Base-by-base conservation (phyloP, 2,888 invertebrate species). In the Drepana falcataria region DNA sequence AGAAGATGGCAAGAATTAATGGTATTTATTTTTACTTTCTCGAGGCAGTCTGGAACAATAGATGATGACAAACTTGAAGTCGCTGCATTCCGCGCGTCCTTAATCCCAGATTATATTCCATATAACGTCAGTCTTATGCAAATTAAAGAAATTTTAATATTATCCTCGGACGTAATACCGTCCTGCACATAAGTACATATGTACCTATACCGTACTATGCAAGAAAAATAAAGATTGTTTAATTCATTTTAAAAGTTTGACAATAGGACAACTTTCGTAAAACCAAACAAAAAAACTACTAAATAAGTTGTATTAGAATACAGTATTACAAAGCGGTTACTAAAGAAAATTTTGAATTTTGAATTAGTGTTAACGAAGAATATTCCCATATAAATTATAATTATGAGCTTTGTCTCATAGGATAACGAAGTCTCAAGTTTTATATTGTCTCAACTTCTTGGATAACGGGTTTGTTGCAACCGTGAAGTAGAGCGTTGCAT, bases 401-500 rank as follows among this genome's bases (percentile, higher is more conserved):
- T 21, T 21, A 21, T 21, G 1, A 21, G 21, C 0, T 21, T 21
- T 44, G 6, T 44, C 6, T 7, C 9, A 44, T 44, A 44, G 9
- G 9, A 9, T 44, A 44, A 44, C 9, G 9, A 44, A 44, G 44
- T 44, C 44, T 41, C 41, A 9, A 7, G 9, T 6, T 44, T 44
- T 9, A 44, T 9, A 40, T 9, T 2, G 44, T 44, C 65, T 64
- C 37, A 37, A 5, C 21, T 21, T 63, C 67, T 70, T 70, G 61
- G 60, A 67, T 85, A 83, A 71, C 73, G 68, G 80, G 77, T 69
- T 21, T 69, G 64, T 66, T 74, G 73, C 77, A 80, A 63, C 66
- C 60, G 73, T 75, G 37, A 87, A 87, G 71, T 85, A 64, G 87
- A 86, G 84, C 88, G 78, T 83, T 83, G 77, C 82, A 80, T 88